Evolutionary conservation across 2,797 vertebrate genomes (phyloP), one percentile per base, ranked within the genome.

Genomic region (Smutsia gigantea): DNA sequence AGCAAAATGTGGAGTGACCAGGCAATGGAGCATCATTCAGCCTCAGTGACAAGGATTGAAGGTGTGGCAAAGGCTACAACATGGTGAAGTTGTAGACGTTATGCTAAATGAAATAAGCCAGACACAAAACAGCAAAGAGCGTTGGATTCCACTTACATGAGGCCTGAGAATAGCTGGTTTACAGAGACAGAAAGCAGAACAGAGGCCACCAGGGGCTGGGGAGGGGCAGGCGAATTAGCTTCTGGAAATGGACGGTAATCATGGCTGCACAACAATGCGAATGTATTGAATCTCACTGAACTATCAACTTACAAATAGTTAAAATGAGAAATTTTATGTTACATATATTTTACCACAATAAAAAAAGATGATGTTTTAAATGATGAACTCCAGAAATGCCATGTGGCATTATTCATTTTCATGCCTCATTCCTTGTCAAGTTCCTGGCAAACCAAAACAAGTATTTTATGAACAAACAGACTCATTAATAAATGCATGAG

Each of bases 61-160:
- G 37, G 15, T 42, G 39, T 46, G 69, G 18, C 71, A 8, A 21
- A 7, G 11, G 71, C 42, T 18, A 49, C 71, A 29, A 10, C 25
- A 15, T 74, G 69, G 69, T 46, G 46, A 46, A 46, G 46, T 10
- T 46, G 46, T 46, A 5, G 37, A 39, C 71, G 17, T 39, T 42
- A 31, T 49, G 42, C 71, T 21, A 10, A 23, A 21, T 21, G 21
- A 37, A 27, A 74, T 18, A 2, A 9, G 42, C 27, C 71, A 49
- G 71, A 74, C 27, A 74, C 71, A 14, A 31, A 31, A 49, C 71
- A 9, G 18, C 39, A 15, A 71, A 42, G 3, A 17, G 14, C 4
- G 2, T 46, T 6, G 0, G 37, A 8, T n/a, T n/a, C 39, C 27
- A n/a, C 5, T 63, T 31, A n/a, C 2, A 4, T 9, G 59, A 46